phyloP scores from a whole-genome alignment of 2,888 invertebrate genomes.

The Apeira syringaria region DNA sequence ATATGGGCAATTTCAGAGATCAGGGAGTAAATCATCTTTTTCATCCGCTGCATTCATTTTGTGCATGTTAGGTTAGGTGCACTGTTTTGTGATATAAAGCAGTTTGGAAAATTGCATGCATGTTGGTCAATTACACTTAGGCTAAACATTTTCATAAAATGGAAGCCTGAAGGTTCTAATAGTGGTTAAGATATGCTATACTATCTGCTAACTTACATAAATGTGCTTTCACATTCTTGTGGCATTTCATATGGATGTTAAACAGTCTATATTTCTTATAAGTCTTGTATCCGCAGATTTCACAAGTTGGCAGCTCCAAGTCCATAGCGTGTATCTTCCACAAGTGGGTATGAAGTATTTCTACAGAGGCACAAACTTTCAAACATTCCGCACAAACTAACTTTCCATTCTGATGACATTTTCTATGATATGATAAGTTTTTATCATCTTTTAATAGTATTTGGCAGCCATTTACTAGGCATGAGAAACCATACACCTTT shows the following conservation, averaged over 20 bases:
- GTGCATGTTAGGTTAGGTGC: too few species aligned
- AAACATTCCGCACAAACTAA: slow-evolving; percentile 87
- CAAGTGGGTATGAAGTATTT: slow-evolving; percentile 89
- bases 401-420: slow-evolving; percentile 82
- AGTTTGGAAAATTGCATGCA: too few species aligned
- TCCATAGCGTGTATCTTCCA: slow-evolving; percentile 91
- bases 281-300: slow-evolving; percentile 89
- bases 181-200: too few species aligned
- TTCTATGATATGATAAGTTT: slow-evolving; percentile 86
- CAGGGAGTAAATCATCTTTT: too few species aligned
- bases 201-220: slow-evolving; percentile 77
- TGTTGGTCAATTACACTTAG: too few species aligned
- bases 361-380: slow-evolving; percentile 82
- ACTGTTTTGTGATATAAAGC: too few species aligned
- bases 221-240: slow-evolving; percentile 85
- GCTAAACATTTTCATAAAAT: not conserved
- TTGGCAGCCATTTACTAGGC: slow-evolving; percentile 81
- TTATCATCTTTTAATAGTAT: slow-evolving; percentile 81
- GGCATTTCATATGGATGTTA: slow-evolving; percentile 90
- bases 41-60: too few species aligned
- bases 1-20: too few species aligned
- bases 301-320: slow-evolving; percentile 91
- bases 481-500: slow-evolving; percentile 57
- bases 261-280: slow-evolving; percentile 87
- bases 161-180: too few species aligned